Conservation (phyloP, 2,113 vertebrate genomes). For the Varanus komodoensis region DNA sequence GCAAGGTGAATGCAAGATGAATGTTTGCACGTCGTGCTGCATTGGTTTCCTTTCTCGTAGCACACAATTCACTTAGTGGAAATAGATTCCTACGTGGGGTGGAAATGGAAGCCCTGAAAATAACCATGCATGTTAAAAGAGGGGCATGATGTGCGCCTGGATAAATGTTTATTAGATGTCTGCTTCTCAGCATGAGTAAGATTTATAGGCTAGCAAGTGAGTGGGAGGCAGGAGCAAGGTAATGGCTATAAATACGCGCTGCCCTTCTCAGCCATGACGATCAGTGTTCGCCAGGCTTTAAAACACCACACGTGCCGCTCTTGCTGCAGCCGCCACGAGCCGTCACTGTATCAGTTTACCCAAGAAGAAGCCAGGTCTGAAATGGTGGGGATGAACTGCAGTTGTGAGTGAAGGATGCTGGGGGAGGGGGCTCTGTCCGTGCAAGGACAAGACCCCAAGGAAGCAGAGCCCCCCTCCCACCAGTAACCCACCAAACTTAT, state of each 20-base stretch:
- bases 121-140: neutral
- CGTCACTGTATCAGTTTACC: conserved; percentile 1
- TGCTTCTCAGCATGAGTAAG: neutral
- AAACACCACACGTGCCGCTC: neutral
- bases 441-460: neutral
- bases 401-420: no score
- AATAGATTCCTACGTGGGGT: no score
- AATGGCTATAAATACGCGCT: conserved; percentile 35
- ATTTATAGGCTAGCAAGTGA: conserved; percentile 7
- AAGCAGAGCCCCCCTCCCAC: neutral
- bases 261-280: conserved; percentile 29
- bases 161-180: neutral
- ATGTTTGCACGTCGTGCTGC: neutral
- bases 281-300: conserved; percentile 29
- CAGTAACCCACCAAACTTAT: neutral
- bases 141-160: neutral
- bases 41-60: neutral
- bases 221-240: conserved; percentile 4
- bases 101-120: neutral
- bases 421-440: neutral
- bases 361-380: neutral
- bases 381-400: neutral
- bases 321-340: conserved; percentile 4
- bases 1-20: neutral
- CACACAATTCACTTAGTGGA: neutral